These are phyloP conservation scores for Pipistrellus kuhlii DNA, from an alignment of 2,797 vertebrate species.

Conservation along the genomic window DNA sequence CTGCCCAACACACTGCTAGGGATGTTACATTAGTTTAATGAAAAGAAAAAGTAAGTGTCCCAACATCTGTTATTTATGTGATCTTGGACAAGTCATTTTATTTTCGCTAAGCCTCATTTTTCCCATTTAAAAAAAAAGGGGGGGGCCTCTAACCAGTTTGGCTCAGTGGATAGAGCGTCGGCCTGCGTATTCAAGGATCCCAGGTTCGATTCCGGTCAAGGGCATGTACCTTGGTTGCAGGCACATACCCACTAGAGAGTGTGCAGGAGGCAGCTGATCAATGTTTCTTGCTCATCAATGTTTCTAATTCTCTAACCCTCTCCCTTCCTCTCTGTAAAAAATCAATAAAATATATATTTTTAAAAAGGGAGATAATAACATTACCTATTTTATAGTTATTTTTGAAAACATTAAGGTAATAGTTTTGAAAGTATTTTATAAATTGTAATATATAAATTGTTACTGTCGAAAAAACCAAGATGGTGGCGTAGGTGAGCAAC, in stretches of 20 bases:
- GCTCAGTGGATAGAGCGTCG: no score
- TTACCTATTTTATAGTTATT: constrained; percentile 24
- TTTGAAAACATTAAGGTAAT: neutral
- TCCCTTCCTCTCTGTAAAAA: no score
- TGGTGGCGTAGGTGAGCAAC: no score
- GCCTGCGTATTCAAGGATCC: no score
- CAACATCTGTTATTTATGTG: constrained; percentile 9
- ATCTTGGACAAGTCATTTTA: constrained; percentile 16
- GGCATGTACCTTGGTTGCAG: no score
- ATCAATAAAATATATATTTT: no score
- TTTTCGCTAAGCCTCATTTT: neutral
- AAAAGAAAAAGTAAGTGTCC: neutral
- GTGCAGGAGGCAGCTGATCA: no score
- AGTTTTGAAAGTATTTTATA: constrained; percentile 27
- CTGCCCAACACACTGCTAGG: neutral
- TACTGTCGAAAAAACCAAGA: neutral
- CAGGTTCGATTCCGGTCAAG: no score
- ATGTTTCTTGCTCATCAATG: no score
- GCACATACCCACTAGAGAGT: no score
- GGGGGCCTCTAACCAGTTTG: no score
- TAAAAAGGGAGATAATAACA: constrained; percentile 24
- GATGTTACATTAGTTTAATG: neutral
- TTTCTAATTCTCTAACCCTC: no score
- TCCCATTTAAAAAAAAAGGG: constrained; percentile 17
- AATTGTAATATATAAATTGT: neutral